These are phyloP conservation scores for Proales similis DNA, from an alignment of 1,140 invertebrate species.

Conservation along the genomic window DNA sequence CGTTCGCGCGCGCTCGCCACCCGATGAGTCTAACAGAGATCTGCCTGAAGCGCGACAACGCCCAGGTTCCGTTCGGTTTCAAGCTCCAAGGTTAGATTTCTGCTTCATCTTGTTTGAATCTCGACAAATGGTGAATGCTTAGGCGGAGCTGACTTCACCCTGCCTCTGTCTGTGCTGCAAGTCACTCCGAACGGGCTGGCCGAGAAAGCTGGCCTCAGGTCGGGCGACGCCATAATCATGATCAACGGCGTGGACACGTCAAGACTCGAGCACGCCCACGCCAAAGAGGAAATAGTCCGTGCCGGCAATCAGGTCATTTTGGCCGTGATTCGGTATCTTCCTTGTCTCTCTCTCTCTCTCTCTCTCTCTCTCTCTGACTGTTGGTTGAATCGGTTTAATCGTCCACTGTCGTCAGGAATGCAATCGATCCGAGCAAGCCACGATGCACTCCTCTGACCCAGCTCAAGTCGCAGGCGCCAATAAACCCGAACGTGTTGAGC, in stretches of 20 bases:
- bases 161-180: slow-evolving; percentile 41
- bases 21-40: too few relatives aligned
- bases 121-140: background rate
- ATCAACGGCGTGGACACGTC: slow-evolving; percentile 46
- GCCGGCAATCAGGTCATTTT: slow-evolving; percentile 51
- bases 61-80: slow-evolving; percentile 22
- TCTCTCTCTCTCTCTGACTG: background rate
- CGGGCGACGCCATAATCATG: slow-evolving; percentile 49
- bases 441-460: slow-evolving; percentile 24
- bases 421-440: slow-evolving; percentile 15
- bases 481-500: background rate
- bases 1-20: too few relatives aligned
- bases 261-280: slow-evolving; percentile 47
- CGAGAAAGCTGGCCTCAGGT: slow-evolving; percentile 43
- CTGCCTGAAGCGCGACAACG: slow-evolving; percentile 4
- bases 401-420: slow-evolving; percentile 2
- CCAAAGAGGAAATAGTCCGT: slow-evolving; percentile 52
- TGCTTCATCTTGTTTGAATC: background rate
- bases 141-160: slow-evolving; percentile 29
- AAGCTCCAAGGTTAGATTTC: slow-evolving; percentile 22
- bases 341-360: background rate
- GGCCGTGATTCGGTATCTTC: slow-evolving; percentile 45
- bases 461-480: slow-evolving; percentile 14
- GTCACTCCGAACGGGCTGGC: slow-evolving; percentile 49
- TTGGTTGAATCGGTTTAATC: too few relatives aligned